A percentile compares a stretch with the other conserved stretches of the same genome.
phyloP scores from a whole-genome alignment of 2,113 vertebrate species.

The cattle (Bos taurus) region ARS-UCD2.0 NC_037340.1:54516001-54516500 shows the following conservation, averaged over 20 bases:
- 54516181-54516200: background rate
- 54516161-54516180: accelerated
- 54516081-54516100: background rate
- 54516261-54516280: background rate
- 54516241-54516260: background rate
- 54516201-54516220: background rate
- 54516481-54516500: background rate
- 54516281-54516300: background rate
- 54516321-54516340: background rate
- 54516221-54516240: no score
- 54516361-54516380: accelerated
- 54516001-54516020: background rate
- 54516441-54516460: background rate
- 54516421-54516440: background rate
- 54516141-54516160: accelerated
- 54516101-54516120: background rate
- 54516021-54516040: background rate
- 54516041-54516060: background rate
- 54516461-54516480: no score
- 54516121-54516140: background rate
- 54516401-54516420: no score
- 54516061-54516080: background rate
- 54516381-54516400: background rate
- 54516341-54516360: background rate
- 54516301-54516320: background rate